These are phyloP conservation scores for Drosophila nannoptera DNA, from an alignment of 1,140 invertebrate genomes.

Conservation along the genomic window DNA sequence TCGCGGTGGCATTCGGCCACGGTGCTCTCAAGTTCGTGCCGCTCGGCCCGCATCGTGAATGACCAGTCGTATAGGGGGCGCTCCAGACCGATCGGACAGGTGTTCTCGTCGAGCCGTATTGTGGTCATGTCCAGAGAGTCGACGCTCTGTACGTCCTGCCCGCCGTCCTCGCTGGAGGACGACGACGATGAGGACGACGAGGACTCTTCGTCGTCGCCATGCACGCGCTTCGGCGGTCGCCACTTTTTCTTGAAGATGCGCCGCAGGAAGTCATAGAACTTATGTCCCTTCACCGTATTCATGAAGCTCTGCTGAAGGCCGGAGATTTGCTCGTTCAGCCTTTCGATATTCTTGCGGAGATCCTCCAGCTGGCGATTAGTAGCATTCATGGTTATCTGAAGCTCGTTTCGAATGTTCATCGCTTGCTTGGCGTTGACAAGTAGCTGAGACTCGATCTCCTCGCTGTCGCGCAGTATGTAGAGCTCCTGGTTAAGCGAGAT, in stretches of 20 bases:
- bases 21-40: constrained; percentile 80
- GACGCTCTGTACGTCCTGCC: constrained; percentile 81
- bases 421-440: constrained; percentile 81
- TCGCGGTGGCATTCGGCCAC: constrained; percentile 78
- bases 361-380: constrained; percentile 82
- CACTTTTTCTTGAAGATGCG: constrained; percentile 89
- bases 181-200: constrained; percentile 74
- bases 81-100: constrained; percentile 88
- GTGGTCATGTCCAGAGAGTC: constrained; percentile 83
- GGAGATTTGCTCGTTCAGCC: constrained; percentile 81
- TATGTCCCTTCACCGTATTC: constrained; percentile 83
- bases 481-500: constrained; percentile 90
- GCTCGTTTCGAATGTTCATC: constrained; percentile 76
- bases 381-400: constrained; percentile 80
- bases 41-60: constrained; percentile 82
- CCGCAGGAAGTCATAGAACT: constrained; percentile 86
- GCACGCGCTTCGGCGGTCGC: constrained; percentile 80
- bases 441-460: constrained; percentile 85
- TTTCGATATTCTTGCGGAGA: constrained; percentile 81
- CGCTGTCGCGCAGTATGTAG: constrained; percentile 87
- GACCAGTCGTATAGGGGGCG: constrained; percentile 83
- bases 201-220: constrained; percentile 55
- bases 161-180: constrained; percentile 82
- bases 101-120: constrained; percentile 85
- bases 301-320: constrained; percentile 82